Evolutionary conservation across 2,797 vertebrate genomes (phyloP).

Genomic region (Malurus leucopterus): DNA sequence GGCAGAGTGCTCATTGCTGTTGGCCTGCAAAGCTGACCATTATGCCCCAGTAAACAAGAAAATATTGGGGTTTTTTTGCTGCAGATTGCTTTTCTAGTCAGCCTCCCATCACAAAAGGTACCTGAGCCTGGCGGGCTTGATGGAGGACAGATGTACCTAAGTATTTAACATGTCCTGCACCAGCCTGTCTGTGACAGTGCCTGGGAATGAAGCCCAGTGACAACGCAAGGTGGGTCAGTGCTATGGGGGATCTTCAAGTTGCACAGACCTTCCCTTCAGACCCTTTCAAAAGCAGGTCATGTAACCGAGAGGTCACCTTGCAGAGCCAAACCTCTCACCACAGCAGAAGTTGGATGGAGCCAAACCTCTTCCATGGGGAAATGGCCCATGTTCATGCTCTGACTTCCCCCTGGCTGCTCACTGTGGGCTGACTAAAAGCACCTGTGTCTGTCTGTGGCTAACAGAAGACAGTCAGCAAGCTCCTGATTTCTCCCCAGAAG

Average conservation of each 20-base stretch:
- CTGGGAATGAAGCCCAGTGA: background rate
- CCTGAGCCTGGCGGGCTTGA: background rate
- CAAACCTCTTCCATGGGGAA: background rate
- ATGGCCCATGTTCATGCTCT: background rate
- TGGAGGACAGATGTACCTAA: fast-evolving
- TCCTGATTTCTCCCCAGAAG: background rate
- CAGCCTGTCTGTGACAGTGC: background rate
- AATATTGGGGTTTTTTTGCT: background rate
- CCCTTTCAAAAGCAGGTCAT: background rate
- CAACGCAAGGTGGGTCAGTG: background rate
- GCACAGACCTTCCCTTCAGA: background rate
- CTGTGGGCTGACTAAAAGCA: background rate
- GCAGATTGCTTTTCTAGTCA: background rate
- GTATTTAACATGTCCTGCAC: background rate
- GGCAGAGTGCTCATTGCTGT: background rate
- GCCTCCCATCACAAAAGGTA: background rate
- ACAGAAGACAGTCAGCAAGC: background rate
- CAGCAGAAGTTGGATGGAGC: background rate
- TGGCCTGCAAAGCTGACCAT: background rate
- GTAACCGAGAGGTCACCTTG: fast-evolving
- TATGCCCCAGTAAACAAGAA: background rate
- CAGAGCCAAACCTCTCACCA: background rate
- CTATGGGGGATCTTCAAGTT: background rate
- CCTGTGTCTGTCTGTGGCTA: background rate
- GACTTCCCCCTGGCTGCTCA: background rate